A percentile compares a stretch with the other conserved stretches of the same genome.
Evolutionary conservation across 2,113 vertebrate species (phyloP).

Genomic region (Orthonyx spaldingii): DNA sequence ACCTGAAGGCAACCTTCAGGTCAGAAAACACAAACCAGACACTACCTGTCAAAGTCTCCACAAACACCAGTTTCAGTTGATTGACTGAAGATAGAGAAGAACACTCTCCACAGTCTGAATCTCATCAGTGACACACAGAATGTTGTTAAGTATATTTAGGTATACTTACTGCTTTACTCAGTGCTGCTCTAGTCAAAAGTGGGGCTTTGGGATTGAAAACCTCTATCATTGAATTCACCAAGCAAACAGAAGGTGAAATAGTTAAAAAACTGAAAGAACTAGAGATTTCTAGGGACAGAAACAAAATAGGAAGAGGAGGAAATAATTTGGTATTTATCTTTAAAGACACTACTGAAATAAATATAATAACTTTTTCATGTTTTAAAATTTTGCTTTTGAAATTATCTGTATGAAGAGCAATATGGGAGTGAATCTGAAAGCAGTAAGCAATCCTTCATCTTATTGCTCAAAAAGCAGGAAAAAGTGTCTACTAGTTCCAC

Average conservation of each 20-base stretch:
- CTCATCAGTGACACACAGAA: neutral
- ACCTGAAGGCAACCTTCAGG: neutral
- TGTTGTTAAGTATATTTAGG: neutral
- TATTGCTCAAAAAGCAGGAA: neutral
- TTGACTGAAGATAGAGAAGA: neutral
- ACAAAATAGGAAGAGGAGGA: neutral
- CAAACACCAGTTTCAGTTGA: neutral
- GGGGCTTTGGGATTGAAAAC: neutral
- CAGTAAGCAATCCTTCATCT: neutral
- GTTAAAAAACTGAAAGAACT: neutral
- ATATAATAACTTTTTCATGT: neutral
- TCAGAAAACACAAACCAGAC: neutral
- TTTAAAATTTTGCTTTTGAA: neutral
- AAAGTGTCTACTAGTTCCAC: neutral
- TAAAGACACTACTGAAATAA: neutral
- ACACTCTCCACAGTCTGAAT: neutral
- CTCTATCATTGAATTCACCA: neutral
- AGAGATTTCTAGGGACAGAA: neutral
- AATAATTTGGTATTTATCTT: neutral
- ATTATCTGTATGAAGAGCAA: neutral
- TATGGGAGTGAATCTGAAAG: neutral
- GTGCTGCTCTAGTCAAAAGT: neutral
- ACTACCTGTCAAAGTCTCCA: neutral
- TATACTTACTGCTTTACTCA: neutral
- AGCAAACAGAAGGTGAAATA: neutral